Evolutionary conservation across 2,888 invertebrate genomes (phyloP), one percentile per base, ranked within the genome.

Genomic region (Chymomyza caudatula): DNA sequence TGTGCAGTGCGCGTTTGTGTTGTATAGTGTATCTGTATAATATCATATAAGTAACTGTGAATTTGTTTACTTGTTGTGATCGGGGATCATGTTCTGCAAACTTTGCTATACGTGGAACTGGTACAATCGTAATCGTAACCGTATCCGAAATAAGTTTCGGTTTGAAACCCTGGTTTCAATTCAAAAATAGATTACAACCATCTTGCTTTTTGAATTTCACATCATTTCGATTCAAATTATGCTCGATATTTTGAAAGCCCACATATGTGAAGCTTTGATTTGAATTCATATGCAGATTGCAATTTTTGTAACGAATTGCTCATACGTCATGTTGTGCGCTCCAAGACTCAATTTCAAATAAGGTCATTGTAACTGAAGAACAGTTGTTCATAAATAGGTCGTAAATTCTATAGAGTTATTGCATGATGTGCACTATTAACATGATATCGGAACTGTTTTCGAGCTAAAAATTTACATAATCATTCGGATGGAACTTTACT

Each of bases 21-120:
- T n/a, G n/a, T n/a, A 37, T 54, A 42, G 55, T 54, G 68, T 67
- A 59, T 69, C 77, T 87, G 80, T 71, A 65, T 68, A 64, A 70
- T 79, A 63, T 76, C 71, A 87, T 75, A 73, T 75, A 81, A 86
- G 83, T 71, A 83, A 76, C 8, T 77, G 67, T 63, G 74, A 78
- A 82, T 72, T 68, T 68, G 74, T 78, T 78, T 82, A 76, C 79
- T 74, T 76, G 73, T 65, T 77, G 69, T 71, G 77, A 82, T 78
- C 63, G 72, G 63, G 61, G 55, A 63, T 72, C 65, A 76, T 66
- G 25, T 47, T 69, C 55, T n/a, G n/a, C n/a, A n/a, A n/a, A n/a
- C n/a, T n/a, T n/a, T n/a, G n/a, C n/a, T n/a, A n/a, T n/a, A n/a
- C n/a, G n/a, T n/a, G n/a, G n/a, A n/a, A n/a, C n/a, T n/a, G n/a